These are phyloP conservation scores for Oncorhynchus gorbuscha DNA, from an alignment of 2,113 vertebrate species.

Conservation along the genomic window DNA sequence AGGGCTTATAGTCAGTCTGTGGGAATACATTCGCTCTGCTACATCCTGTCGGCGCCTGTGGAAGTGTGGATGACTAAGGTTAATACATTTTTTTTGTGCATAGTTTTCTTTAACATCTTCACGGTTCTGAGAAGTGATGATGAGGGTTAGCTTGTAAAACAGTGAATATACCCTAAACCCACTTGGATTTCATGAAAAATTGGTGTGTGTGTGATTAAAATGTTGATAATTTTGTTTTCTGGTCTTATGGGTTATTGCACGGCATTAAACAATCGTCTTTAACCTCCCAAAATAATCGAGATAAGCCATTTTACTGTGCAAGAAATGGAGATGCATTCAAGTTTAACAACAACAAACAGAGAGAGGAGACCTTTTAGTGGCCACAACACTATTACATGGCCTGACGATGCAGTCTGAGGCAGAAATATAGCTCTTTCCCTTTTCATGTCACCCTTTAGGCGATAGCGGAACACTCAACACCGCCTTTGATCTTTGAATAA, in stretches of 20 bases:
- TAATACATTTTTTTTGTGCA: neutral
- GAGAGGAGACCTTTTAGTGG: neutral
- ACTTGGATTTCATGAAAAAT: neutral
- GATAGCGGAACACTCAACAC: slow-evolving; percentile 37
- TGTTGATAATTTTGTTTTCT: neutral
- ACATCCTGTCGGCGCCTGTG: neutral
- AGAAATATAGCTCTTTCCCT: neutral
- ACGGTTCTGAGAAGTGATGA: neutral
- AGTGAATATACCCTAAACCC: no score
- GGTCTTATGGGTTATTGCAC: neutral
- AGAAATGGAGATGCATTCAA: neutral
- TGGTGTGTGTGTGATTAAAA: neutral
- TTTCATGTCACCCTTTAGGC: slow-evolving; percentile 11
- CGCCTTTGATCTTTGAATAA: slow-evolving; percentile 39
- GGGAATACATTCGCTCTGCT: slow-evolving; percentile 14
- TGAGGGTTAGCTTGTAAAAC: no score
- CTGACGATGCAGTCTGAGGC: neutral
- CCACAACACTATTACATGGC: neutral
- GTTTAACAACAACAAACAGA: neutral
- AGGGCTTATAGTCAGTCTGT: neutral
- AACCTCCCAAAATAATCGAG: neutral
- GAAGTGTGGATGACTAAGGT: neutral
- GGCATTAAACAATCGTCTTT: neutral
- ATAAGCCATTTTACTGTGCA: neutral
- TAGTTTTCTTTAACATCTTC: neutral